Percentiles rank a stretch among this genome's conserved stretches.
These are phyloP conservation scores for Melipona quadrifasciata DNA, from an alignment of 1,140 invertebrate species.

Conservation along the genomic window DNA sequence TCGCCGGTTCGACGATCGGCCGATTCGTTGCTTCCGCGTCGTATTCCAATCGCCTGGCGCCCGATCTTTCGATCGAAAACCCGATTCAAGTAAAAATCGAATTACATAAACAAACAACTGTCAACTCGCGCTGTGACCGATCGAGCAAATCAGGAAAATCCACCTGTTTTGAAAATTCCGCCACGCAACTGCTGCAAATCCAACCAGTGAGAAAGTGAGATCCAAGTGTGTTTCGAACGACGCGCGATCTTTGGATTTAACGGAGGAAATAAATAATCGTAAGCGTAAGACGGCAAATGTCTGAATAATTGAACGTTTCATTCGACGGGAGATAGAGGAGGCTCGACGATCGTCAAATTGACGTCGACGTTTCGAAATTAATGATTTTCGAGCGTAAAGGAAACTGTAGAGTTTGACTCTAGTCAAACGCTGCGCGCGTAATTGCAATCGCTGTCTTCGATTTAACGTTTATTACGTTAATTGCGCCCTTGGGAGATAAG, in stretches of 20 bases:
- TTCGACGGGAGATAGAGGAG: neutral
- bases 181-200: neutral
- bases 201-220: neutral
- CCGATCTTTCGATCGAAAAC: neutral
- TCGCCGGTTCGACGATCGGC: neutral
- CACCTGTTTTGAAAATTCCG: neutral
- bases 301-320: neutral
- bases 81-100: neutral
- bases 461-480: slow-evolving; percentile 14
- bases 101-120: neutral
- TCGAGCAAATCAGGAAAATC: too few species aligned
- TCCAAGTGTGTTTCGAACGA: neutral
- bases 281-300: neutral
- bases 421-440: neutral
- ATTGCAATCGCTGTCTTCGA: neutral
- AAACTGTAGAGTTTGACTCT: neutral
- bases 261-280: neutral
- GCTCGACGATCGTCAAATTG: neutral
- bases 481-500: slow-evolving; percentile 33
- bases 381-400: neutral
- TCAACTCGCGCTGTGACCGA: neutral
- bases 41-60: neutral
- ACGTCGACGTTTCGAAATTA: neutral
- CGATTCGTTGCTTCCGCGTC: slow-evolving; percentile 9
- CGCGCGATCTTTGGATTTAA: neutral